Conservation (phyloP, 2,888 invertebrate species). For the Noctua fimbriata region DNA sequence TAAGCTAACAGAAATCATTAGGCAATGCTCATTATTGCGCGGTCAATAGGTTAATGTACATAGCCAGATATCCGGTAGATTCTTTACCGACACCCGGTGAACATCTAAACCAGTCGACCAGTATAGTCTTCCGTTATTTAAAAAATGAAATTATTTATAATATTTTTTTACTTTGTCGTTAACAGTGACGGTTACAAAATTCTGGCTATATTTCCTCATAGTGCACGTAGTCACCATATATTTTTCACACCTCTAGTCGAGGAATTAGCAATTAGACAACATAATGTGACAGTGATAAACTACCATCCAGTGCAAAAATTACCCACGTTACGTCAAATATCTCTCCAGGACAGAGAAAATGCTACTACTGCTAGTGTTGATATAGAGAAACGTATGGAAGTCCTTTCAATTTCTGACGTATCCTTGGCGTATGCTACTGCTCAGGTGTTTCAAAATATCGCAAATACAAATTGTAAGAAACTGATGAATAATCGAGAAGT, state of each 20-base stretch:
- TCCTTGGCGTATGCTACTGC: constrained; percentile 50
- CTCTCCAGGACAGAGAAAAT: constrained; percentile 59
- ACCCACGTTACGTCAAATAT: constrained; percentile 79
- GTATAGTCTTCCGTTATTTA: background rate
- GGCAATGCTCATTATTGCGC: background rate
- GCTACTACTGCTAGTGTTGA: constrained; percentile 40
- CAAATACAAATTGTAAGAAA: constrained; percentile 68
- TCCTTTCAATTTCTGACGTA: constrained; percentile 43
- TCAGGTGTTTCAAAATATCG: constrained; percentile 46
- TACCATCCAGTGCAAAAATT: constrained; percentile 76
- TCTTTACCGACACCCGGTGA: background rate
- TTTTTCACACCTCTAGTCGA: constrained; percentile 58
- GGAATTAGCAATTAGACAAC: constrained; percentile 73
- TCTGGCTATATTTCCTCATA: constrained; percentile 72
- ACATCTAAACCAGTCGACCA: background rate
- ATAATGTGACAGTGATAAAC: constrained; percentile 78
- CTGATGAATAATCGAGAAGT: constrained; percentile 67
- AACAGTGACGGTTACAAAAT: constrained; percentile 65
- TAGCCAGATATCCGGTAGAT: background rate
- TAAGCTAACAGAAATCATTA: constrained; percentile 19
- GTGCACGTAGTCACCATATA: constrained; percentile 75
- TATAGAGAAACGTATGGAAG: constrained; percentile 39
- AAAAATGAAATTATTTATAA: constrained; percentile 36
- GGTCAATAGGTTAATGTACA: constrained; percentile 24
- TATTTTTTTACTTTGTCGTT: constrained; percentile 28